Evolutionary conservation across 37 sponge, comb jelly and placozoan species (phyloP).

Genomic region (Beroe forskalii): DNA sequence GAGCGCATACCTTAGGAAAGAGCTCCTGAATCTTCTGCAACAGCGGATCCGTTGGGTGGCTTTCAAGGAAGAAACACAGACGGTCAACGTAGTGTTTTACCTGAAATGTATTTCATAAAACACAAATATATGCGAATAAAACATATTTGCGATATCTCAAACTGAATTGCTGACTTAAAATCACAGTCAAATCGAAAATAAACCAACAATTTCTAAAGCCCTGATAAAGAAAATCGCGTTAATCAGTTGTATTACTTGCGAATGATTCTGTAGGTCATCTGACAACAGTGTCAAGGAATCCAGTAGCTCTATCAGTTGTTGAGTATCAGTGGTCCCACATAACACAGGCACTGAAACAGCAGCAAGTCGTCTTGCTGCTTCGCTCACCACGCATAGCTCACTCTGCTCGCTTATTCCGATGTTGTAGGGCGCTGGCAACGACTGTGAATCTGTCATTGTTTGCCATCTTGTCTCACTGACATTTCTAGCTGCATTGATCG

Average conservation of each 20-base stretch:
- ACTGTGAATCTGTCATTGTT: constrained; percentile 61
- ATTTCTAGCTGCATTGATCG: no score
- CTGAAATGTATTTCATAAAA: no score
- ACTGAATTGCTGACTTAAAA: no score
- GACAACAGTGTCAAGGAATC: constrained; percentile 24
- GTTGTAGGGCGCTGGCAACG: background rate
- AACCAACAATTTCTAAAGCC: no score
- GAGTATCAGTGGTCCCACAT: constrained; percentile 13
- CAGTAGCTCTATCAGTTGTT: constrained; percentile 3
- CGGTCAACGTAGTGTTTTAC: constrained; percentile 35
- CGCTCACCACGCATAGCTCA: constrained; percentile 43
- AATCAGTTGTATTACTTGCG: no score
- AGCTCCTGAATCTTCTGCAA: background rate
- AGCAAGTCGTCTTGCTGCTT: constrained; percentile 45
- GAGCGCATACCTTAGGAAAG: constrained; percentile 38
- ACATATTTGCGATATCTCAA: no score
- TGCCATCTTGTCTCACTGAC: background rate
- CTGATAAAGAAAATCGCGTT: no score
- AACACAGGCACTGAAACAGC: constrained; percentile 39
- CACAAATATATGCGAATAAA: no score
- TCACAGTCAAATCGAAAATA: no score
- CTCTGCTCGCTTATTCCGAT: background rate
- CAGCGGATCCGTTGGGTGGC: background rate
- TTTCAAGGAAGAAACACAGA: constrained; percentile 32
- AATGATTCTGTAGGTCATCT: constrained; percentile 18